phyloP scores from a whole-genome alignment of 2,797 vertebrate species.

The Alauda arvensis region DNA sequence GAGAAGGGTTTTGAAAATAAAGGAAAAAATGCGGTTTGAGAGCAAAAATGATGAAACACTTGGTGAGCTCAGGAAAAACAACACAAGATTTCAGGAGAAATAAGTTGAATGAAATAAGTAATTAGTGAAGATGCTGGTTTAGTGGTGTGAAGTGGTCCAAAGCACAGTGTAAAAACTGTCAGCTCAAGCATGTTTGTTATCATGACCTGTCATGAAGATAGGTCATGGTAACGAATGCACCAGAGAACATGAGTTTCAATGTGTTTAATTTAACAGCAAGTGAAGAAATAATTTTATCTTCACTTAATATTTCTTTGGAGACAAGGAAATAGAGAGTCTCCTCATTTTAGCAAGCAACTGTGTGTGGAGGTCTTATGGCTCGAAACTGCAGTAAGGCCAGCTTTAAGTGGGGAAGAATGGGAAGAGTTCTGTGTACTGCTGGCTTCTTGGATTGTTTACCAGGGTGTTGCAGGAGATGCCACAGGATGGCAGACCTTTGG shows the following conservation, averaged over 20 bases:
- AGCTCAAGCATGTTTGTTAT: not conserved
- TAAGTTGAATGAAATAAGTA: not conserved
- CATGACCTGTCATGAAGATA: not conserved
- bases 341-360: not conserved
- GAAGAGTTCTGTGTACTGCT: not conserved
- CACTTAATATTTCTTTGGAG: not conserved
- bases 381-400: not conserved
- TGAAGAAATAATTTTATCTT: not conserved
- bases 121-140: not conserved
- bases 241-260: not conserved
- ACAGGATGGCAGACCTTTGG: not conserved
- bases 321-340: not conserved
- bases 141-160: not conserved
- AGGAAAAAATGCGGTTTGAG: not conserved
- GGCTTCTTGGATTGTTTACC: not conserved
- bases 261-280: not conserved
- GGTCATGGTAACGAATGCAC: too few species aligned
- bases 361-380: not conserved
- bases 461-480: not conserved
- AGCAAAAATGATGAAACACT: not conserved
- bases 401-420: too few species aligned
- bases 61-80: not conserved
- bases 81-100: not conserved
- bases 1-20: not conserved
- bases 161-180: not conserved